Base-by-base conservation (phyloP, 2,113 vertebrate species). In the Brachyistius frenatus region DNA sequence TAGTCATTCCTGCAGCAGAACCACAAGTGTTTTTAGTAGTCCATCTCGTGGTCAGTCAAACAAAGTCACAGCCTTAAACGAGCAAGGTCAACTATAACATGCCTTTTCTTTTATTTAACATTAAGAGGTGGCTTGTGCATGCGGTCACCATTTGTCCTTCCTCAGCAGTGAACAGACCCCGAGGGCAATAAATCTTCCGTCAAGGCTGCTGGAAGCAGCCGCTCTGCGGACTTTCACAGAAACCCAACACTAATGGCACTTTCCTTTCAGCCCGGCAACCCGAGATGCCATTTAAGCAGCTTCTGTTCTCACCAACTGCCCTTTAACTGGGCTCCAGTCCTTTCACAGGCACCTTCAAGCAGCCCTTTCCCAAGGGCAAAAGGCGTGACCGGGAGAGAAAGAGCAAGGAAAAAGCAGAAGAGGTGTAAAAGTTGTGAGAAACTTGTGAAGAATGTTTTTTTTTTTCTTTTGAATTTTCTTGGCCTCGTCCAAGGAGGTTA, bases 211-310 rank as follows among this genome's bases (percentile, higher is more conserved):
- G 46, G 50, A 79, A 75, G 78, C 67, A 56, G 72, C 60, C 46
- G 5, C 54, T 70, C 74, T 58, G 46, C 54, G 57, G 76, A 84
- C 80, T 84, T 90, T 85, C 87, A 81, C 80, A 83, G 90, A 88
- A 85, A 91, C 86, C 65, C 49, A 83, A 90, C 81, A 80, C 90
- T 87, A 83, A 84, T 69, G 74, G 83, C 76, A 62, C 80, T 88
- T 87, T 80, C 72, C 78, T 91, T 81, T 87, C 66, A 76, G 78
- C 58, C 52, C 35, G 30, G 78, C 75, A 90, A 89, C 70, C 69
- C 1, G 66, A 91, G 88, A 85, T 69, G 85, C 75, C 70, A 47
- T 83, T 81, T 81, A 78, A 73, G 79, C 64, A 32, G 72, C 74
- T 63, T 80, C 73, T 65, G 76, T 74, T 75, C 75, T 83, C 76